These are phyloP conservation scores for Polypterus bichir DNA, from an alignment of 2,113 vertebrate genomes.

Conservation along the genomic window DNA sequence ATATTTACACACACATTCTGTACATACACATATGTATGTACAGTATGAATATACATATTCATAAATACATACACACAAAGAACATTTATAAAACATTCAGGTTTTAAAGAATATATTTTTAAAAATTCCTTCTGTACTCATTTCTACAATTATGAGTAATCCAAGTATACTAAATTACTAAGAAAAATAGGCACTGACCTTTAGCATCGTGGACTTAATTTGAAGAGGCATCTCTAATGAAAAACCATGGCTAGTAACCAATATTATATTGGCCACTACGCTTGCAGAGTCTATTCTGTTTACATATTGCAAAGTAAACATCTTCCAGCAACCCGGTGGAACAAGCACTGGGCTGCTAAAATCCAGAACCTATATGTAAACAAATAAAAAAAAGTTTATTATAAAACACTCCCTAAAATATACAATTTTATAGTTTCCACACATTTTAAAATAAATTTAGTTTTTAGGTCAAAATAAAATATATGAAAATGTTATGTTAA, in stretches of 20 bases:
- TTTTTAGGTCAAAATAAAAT: no score
- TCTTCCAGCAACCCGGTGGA: conserved; percentile 74
- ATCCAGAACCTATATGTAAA: conserved; percentile 65
- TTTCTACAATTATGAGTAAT: no score
- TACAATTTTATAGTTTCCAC: neutral
- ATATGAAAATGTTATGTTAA: no score
- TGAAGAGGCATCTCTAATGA: conserved; percentile 70
- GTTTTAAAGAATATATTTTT: no score
- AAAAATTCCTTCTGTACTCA: no score
- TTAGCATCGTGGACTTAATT: conserved; percentile 47
- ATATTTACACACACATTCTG: no score
- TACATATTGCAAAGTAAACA: conserved; percentile 70
- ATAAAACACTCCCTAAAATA: neutral
- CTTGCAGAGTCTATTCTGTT: conserved; percentile 53
- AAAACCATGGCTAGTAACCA: conserved; percentile 66
- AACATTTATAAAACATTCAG: no score
- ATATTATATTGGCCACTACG: conserved; percentile 57
- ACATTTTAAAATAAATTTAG: neutral
- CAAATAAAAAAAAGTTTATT: conserved; percentile 16
- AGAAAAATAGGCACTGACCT: conserved; percentile 30
- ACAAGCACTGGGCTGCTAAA: conserved; percentile 62
- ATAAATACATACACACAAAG: no score
- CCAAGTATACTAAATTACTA: no score
- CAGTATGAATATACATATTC: no score
- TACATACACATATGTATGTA: no score